phyloP scores from a whole-genome alignment of 2,888 invertebrate genomes.

The Sympetrum striolatum region DNA sequence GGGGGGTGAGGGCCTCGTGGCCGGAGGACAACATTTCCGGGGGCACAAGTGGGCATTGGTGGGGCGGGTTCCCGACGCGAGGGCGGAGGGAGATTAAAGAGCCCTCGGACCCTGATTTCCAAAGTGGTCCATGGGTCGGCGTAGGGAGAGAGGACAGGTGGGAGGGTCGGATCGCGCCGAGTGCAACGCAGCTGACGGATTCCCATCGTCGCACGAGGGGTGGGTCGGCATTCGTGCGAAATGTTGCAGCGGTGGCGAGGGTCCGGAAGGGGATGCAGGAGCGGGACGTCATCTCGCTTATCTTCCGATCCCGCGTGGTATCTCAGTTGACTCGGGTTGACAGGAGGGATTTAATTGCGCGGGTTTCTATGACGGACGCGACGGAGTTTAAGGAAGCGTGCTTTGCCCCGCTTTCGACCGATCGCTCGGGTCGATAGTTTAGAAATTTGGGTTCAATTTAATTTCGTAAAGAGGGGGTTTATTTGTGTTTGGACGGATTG shows the following conservation, averaged over 20 bases:
- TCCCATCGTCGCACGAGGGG: constrained; percentile 48
- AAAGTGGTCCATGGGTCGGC: background rate
- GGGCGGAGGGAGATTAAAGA: background rate
- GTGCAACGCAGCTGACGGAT: constrained; percentile 47
- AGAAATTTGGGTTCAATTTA: background rate
- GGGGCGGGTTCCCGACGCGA: background rate
- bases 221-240: background rate
- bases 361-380: background rate
- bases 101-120: constrained; percentile 7
- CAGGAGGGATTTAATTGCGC: background rate
- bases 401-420: background rate
- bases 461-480: background rate
- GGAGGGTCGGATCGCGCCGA: constrained; percentile 37
- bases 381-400: background rate
- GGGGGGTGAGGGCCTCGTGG: background rate
- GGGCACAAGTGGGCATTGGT: constrained; percentile 1
- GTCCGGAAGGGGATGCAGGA: background rate
- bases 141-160: constrained; percentile 33
- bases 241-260: background rate
- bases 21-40: background rate
- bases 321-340: background rate
- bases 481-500: background rate
- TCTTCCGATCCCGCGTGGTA: background rate
- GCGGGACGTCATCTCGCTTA: background rate
- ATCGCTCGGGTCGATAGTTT: background rate